These are phyloP conservation scores for Chrysolina oricalcia DNA, from an alignment of 2,888 invertebrate genomes.

Conservation along the genomic window DNA sequence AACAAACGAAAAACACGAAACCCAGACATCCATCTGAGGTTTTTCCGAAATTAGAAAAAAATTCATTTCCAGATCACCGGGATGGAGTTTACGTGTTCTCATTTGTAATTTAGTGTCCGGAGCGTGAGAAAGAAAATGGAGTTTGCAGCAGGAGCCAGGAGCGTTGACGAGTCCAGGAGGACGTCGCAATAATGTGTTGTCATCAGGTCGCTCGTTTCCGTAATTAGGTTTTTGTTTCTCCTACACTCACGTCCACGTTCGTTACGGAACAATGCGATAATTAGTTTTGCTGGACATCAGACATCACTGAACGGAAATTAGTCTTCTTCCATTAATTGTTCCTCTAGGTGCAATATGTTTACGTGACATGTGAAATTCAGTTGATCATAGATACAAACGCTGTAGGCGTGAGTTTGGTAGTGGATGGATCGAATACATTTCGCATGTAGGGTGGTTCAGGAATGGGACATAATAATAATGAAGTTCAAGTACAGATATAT, in stretches of 20 bases:
- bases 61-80: conserved; percentile 51
- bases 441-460: too few species aligned
- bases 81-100: conserved; percentile 56
- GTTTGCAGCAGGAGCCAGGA: conserved; percentile 63
- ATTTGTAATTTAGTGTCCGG: conserved; percentile 61
- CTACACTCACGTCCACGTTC: conserved; percentile 64
- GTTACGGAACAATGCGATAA: conserved; percentile 52
- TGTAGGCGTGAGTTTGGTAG: too few species aligned
- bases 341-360: conserved; percentile 41
- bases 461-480: too few species aligned
- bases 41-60: conserved; percentile 45
- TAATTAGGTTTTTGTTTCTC: conserved; percentile 71
- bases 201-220: conserved; percentile 71
- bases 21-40: conserved; percentile 36
- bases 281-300: conserved; percentile 62
- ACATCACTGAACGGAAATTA: conserved; percentile 55
- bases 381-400: conserved; percentile 25
- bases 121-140: conserved; percentile 66
- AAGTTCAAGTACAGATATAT: too few species aligned
- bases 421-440: too few species aligned
- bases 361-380: conserved; percentile 48
- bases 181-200: conserved; percentile 70
- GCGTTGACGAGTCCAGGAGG: conserved; percentile 68
- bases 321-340: conserved; percentile 55
- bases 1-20: conserved; percentile 31